phyloP scores from a whole-genome alignment of 2,797 vertebrate genomes.

The Hydrolagus colliei region DNA sequence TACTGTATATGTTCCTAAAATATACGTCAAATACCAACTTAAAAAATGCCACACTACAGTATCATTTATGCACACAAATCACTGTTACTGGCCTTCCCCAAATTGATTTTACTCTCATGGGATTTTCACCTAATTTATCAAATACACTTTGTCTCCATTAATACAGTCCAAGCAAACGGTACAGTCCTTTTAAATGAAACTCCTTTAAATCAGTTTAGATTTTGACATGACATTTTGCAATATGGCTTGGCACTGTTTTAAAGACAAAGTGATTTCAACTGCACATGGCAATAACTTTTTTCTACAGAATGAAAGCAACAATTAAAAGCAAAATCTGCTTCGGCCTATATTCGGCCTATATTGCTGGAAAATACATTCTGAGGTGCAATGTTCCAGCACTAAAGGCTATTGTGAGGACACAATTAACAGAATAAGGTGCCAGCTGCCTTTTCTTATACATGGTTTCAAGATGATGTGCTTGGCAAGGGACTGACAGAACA shows the following conservation, averaged over 20 bases:
- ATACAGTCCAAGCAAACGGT: not conserved
- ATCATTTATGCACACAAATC: not conserved
- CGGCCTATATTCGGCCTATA: too few species aligned
- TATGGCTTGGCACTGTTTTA: not conserved
- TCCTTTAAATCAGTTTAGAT: not conserved
- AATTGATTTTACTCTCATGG: not conserved
- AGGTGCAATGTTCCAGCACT: too few species aligned
- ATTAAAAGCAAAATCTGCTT: not conserved
- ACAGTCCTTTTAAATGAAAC: not conserved
- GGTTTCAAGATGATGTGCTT: too few species aligned
- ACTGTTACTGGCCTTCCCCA: not conserved
- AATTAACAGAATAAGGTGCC: too few species aligned
- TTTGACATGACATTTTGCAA: not conserved
- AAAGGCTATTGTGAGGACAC: too few species aligned
- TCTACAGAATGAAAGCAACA: not conserved
- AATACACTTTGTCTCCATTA: not conserved
- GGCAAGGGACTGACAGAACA: too few species aligned
- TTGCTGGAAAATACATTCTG: too few species aligned
- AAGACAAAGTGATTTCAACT: not conserved
- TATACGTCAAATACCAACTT: not conserved
- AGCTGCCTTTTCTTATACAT: too few species aligned
- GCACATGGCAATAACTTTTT: not conserved
- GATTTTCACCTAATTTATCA: not conserved
- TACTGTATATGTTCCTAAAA: not conserved
- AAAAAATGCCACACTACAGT: not conserved